Base-by-base conservation (phyloP, 2,888 invertebrate species). In the Leptopilina myrica region DNA sequence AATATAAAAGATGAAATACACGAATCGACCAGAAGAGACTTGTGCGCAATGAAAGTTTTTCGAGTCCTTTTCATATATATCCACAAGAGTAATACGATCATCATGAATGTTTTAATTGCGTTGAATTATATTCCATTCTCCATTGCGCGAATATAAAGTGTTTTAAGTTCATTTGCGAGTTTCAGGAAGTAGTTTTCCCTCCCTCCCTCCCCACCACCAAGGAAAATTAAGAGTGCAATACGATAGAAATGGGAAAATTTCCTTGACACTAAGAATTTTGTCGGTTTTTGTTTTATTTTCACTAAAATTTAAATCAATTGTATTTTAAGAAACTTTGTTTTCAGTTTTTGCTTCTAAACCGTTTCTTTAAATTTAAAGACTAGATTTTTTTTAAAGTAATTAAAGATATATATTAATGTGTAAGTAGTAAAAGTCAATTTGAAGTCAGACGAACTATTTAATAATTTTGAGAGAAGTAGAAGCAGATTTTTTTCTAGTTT, bases 1-100 rank as follows among this genome's bases (percentile, higher is more conserved):
- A 82, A 83, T 80, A 82, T 82, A 82, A 84, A 84, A 85, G 81
- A 84, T 82, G 80, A 82, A 82, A 83, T 80, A 79, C 20, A 62
- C 80, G 82, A 78, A 73, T 81, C 64, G n/a, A 67, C 20, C 65
- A 64, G 62, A 80, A 79, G 79, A 77, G 77, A 82, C 56, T 80
- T 76, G 9, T 49, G 46, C 66, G 40, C 76, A 33, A 8, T 43
- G 43, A 64, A 43, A 76, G 69, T 77, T 76, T 79, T 43, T 4
- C 12, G 33, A 26, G 67, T 43, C 8, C 79, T 65, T 76, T 43
- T 40, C 76, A 40, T 33, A 33, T 20, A 20, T 33, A 33, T 14
- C 33, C 76, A 65, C 46, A 73, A 66, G 76, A 77, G 78, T 62
- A 62, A 62, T 62, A 20, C 62, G 66, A 78, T 66, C 76, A 33